These are phyloP conservation scores for Aphidius ervi DNA, from an alignment of 1,140 invertebrate genomes.

Conservation along the genomic window DNA sequence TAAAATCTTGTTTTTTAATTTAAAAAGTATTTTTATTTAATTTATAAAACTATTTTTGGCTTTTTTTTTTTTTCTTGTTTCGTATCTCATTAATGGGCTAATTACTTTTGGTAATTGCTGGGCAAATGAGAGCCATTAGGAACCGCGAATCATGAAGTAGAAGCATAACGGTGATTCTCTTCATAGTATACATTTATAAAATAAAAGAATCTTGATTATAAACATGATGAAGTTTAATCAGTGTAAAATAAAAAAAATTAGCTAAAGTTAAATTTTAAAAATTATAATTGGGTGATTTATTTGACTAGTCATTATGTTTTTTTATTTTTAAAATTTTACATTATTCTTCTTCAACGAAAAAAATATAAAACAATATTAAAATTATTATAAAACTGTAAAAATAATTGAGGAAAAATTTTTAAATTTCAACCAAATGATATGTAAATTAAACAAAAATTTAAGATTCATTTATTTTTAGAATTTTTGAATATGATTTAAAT, in stretches of 20 bases:
- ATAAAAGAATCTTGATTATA: constrained; percentile 9
- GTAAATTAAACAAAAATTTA: neutral
- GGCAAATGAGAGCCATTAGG: neutral
- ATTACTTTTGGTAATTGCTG: constrained; percentile 17
- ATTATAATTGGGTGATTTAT: too few species aligned
- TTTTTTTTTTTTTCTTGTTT: constrained; percentile 16
- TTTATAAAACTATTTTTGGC: neutral
- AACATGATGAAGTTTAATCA: neutral
- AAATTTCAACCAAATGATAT: neutral
- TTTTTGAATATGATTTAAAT: too few species aligned
- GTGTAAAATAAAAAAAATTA: too few species aligned
- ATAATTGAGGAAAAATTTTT: neutral
- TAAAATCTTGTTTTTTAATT: neutral
- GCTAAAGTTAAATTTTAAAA: too few species aligned
- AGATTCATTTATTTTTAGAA: too few species aligned
- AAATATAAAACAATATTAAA: neutral
- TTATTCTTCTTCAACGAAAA: too few species aligned
- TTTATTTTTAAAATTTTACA: too few species aligned
- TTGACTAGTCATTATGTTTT: too few species aligned
- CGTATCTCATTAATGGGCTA: constrained; percentile 25
- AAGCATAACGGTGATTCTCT: constrained; percentile 1
- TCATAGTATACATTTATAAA: too few species aligned
- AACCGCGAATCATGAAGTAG: constrained; percentile 3
- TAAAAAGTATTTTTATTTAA: neutral
- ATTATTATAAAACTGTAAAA: neutral